Percentiles rank a stretch among this genome's conserved stretches.
These are phyloP conservation scores for Stegana nigrithorax DNA, from an alignment of 2,888 invertebrate genomes.

Conservation along the genomic window DNA sequence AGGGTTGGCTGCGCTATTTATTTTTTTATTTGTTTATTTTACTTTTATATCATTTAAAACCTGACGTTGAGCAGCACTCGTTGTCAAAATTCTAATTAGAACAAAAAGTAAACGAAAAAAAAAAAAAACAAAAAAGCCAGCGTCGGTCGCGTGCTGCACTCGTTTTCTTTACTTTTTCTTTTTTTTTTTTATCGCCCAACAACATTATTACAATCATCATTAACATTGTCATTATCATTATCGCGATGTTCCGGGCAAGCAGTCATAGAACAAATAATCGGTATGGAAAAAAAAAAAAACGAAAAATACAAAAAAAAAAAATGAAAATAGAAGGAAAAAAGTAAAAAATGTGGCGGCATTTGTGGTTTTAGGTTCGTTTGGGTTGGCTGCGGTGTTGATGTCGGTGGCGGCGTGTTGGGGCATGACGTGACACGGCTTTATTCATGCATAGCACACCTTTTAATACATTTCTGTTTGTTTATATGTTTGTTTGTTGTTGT, in stretches of 20 bases:
- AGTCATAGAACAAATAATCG: not conserved
- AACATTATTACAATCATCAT: not conserved
- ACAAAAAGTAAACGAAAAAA: not conserved
- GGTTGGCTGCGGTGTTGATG: not conserved
- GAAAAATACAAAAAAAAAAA: too few relatives aligned
- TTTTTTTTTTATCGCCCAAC: too few relatives aligned
- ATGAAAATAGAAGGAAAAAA: too few relatives aligned
- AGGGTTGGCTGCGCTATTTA: too few relatives aligned
- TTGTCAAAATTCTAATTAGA: not conserved
- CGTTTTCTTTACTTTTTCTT: too few relatives aligned
- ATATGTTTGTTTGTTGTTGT: not conserved
- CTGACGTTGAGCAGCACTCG: not conserved
- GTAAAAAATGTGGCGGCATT: too few relatives aligned
- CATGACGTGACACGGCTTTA: not conserved
- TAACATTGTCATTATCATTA: not conserved
- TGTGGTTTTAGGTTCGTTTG: not conserved
- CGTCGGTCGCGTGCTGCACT: constrained; percentile 6
- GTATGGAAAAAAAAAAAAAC: too few relatives aligned
- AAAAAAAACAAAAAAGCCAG: not conserved
- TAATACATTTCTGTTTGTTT: constrained; percentile 2
- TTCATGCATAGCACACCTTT: constrained; percentile 12
- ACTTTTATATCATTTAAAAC: too few relatives aligned
- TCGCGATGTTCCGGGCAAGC: not conserved
- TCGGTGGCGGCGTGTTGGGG: not conserved
- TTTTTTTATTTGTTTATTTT: not conserved